Evolutionary conservation across 1,140 invertebrate species (phyloP).

Genomic region (Augochlora pura): DNA sequence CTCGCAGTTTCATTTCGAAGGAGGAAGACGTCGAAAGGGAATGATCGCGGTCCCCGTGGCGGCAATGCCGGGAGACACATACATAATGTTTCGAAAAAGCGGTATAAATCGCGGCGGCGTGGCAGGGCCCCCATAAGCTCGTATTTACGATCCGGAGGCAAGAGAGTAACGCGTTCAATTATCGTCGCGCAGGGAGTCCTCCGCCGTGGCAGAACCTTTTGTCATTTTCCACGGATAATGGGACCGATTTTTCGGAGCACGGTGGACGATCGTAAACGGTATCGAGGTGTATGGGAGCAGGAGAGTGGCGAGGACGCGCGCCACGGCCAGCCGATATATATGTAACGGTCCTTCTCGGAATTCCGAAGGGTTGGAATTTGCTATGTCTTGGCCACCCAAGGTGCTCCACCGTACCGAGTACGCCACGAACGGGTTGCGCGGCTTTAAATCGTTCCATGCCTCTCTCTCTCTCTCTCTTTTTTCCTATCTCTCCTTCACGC

Average conservation of each 20-base stretch:
- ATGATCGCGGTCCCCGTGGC: no score
- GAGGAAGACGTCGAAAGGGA: no score
- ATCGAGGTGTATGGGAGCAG: not conserved
- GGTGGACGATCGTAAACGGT: not conserved
- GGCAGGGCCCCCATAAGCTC: not conserved
- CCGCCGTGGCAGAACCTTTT: not conserved
- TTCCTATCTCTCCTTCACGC: no score
- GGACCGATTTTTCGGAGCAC: not conserved
- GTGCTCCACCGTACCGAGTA: slow-evolving; percentile 32
- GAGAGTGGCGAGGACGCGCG: slow-evolving; percentile 27
- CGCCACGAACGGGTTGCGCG: slow-evolving; percentile 37
- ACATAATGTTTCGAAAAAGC: not conserved
- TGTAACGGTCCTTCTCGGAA: slow-evolving; percentile 61
- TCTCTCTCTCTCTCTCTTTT: no score
- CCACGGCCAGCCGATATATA: slow-evolving; percentile 38
- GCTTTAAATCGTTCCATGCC: slow-evolving; percentile 37
- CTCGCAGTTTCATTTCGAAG: no score
- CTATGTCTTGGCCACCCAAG: slow-evolving; percentile 60
- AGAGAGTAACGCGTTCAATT: not conserved
- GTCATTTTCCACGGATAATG: not conserved
- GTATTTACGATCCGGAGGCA: not conserved
- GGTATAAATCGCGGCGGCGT: not conserved
- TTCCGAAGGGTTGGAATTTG: slow-evolving; percentile 57
- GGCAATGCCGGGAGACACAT: no score
- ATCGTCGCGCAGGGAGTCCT: not conserved